Evolutionary conservation across 2,797 vertebrate species (phyloP), one percentile per base, ranked within the genome.

Genomic region (Harpagifer antarcticus): DNA sequence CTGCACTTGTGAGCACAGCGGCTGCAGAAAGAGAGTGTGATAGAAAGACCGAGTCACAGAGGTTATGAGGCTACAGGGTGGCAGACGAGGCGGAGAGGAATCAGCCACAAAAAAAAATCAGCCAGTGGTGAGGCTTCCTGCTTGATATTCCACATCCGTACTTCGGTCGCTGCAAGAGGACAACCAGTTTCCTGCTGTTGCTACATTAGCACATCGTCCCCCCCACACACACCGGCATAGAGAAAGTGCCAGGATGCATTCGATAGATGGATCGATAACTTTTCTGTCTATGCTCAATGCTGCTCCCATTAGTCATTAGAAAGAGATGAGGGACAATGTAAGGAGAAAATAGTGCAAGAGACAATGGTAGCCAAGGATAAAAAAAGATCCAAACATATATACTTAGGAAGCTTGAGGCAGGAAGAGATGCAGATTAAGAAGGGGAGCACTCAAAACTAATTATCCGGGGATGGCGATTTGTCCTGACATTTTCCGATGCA

Each of bases 401-500:
- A 40, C 42, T 2, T 33, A 76, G 74, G 44, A 82, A 70, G 54
- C 71, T 74, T 33, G 70, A 88, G 80, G 76, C 69, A 60, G 67
- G 81, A 64, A 79, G 69, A 85, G 75, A 87, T 75, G 70, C 78
- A 76, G 79, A 81, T 84, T 73, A 78, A 80, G 81, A 82, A 61
- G 42, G 63, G 75, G 72, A 75, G 72, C 63, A 76, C 72, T 86
- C 79, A 77, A 88, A 91, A 90, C 85, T 80, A 93, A 94, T 94
- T 93, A 94, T 86, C 92, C 72, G 5, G 93, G 92, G 93, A 94
- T 83, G 87, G 89, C 72, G 82, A 95, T 94, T 94, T 93, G 92
- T 95, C 91, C 91, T 94, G 95, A 95, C 94, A 95, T 95, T 94
- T 95, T 94, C 91, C 76, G 73, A 87, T 85, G 86, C 86, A 90